phyloP scores from a whole-genome alignment of 2,888 invertebrate species.

The Drosophila pegasa region DNA sequence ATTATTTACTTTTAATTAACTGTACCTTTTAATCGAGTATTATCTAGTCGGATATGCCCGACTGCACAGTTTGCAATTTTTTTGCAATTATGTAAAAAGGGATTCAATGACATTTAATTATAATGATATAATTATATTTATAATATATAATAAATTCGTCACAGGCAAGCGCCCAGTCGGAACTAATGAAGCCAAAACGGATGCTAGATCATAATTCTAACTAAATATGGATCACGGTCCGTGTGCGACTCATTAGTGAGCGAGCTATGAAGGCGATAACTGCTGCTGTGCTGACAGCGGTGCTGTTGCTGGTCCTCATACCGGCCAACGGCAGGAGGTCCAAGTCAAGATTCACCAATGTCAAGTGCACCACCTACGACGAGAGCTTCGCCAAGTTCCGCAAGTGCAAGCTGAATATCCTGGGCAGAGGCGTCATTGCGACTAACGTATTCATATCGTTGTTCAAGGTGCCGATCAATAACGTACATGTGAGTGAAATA shows the following conservation, averaged over 20 bases:
- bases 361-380: not conserved
- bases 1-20: no score
- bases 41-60: no score
- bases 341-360: constrained; percentile 4
- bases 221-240: not conserved
- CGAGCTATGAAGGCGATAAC: constrained; percentile 14
- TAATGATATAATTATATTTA: no score
- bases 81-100: not conserved
- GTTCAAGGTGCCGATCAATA: not conserved
- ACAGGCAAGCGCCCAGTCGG: not conserved
- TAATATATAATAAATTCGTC: not conserved
- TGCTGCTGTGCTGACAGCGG: not conserved
- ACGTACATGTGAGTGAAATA: not conserved
- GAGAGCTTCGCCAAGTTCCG: not conserved
- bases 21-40: no score
- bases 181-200: constrained; percentile 1
- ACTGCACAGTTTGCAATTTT: no score
- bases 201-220: no score
- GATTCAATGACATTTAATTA: not conserved
- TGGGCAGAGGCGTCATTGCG: not conserved
- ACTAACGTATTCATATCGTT: not conserved
- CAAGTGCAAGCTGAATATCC: constrained; percentile 4
- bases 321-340: not conserved
- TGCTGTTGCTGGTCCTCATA: not conserved
- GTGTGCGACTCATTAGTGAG: not conserved